These are phyloP conservation scores for Syngnathus rostellatus DNA, from an alignment of 2,797 vertebrate genomes.

Conservation along the genomic window DNA sequence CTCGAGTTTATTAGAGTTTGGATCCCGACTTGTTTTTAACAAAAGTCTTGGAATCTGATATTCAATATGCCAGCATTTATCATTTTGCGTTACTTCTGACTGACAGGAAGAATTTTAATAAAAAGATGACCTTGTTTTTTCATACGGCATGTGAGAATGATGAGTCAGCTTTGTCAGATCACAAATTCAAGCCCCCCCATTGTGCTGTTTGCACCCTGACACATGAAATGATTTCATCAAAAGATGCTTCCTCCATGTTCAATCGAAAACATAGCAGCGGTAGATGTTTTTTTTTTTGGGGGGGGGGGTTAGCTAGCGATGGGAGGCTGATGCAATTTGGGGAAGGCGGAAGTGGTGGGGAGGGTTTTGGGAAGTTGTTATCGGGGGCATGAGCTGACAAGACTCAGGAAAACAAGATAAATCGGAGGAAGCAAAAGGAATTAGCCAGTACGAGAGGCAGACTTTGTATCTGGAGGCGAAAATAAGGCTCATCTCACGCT, in stretches of 20 bases:
- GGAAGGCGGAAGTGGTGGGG: not conserved
- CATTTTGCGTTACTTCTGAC: not conserved
- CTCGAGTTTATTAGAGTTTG: no score
- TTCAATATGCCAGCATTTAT: not conserved
- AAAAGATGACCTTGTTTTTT: not conserved
- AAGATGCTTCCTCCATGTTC: constrained; percentile 31
- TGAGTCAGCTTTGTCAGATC: not conserved
- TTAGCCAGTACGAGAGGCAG: constrained; percentile 26
- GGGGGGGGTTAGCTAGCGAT: constrained; percentile 19
- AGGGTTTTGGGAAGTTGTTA: constrained; percentile 25
- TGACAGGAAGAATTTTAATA: not conserved
- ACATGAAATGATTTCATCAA: constrained; percentile 35
- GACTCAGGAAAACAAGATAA: constrained; percentile 48
- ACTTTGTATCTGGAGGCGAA: constrained; percentile 37
- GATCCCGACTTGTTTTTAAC: not conserved
- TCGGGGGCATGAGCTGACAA: constrained; percentile 43
- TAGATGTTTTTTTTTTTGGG: constrained; percentile 21
- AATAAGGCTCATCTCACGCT: constrained; percentile 36
- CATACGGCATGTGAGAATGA: not conserved
- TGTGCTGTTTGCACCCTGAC: constrained; percentile 21
- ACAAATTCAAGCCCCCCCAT: not conserved
- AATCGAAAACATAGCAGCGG: constrained; percentile 37
- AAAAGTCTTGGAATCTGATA: not conserved
- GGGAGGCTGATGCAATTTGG: constrained; percentile 23
- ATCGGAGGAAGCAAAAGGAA: constrained; percentile 53